Evolutionary conservation across 2,113 vertebrate genomes (phyloP).

Genomic region (Hippocampus zosterae): DNA sequence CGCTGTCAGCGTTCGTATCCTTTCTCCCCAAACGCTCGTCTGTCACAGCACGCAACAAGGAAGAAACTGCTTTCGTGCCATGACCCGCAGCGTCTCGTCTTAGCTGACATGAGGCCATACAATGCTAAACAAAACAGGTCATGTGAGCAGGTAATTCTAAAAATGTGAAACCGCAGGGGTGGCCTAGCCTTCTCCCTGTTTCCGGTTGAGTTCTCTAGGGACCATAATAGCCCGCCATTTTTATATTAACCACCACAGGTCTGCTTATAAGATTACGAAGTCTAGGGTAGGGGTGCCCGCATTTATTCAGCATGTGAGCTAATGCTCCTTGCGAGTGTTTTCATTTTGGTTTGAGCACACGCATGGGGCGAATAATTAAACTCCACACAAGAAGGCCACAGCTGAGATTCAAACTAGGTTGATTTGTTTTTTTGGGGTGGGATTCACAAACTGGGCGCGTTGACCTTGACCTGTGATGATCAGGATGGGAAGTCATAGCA

Average conservation of each 20-base stretch:
- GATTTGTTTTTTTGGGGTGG: background rate
- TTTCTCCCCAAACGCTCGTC: slow-evolving; percentile 59
- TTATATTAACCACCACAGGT: too few relatives aligned
- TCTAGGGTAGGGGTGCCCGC: too few relatives aligned
- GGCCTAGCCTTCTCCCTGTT: background rate
- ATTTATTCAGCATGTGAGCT: too few relatives aligned
- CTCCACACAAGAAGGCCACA: too few relatives aligned
- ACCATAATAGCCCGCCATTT: too few relatives aligned
- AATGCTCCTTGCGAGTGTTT: background rate
- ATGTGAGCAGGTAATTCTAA: background rate
- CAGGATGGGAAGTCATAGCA: slow-evolving; percentile 89
- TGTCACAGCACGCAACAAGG: background rate
- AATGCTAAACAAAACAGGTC: slow-evolving; percentile 1
- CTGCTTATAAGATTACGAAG: too few relatives aligned
- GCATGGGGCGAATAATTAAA: too few relatives aligned
- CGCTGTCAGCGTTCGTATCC: slow-evolving; percentile 91
- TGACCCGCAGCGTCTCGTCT: background rate
- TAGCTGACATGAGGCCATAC: background rate
- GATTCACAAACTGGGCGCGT: slow-evolving; percentile 1
- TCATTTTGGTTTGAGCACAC: background rate
- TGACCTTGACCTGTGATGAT: slow-evolving; percentile 71
- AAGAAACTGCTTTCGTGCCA: background rate
- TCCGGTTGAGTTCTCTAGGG: background rate
- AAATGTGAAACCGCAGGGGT: background rate
- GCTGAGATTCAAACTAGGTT: background rate